Evolutionary conservation across 2,113 vertebrate species (phyloP).

Genomic region (Nerophis lumbriciformis): DNA sequence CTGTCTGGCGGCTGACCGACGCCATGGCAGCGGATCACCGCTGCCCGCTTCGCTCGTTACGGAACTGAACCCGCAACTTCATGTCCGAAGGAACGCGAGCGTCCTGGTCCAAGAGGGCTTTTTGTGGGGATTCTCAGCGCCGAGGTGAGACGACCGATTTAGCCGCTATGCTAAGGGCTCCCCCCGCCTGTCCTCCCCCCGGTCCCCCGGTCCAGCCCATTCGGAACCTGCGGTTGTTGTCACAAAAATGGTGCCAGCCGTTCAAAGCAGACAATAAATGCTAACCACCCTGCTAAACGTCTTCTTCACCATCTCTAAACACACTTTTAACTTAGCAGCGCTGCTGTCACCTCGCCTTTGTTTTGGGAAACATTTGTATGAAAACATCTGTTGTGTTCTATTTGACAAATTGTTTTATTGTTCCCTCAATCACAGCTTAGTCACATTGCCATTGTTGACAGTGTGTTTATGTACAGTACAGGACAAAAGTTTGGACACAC

Average conservation of each 20-base stretch:
- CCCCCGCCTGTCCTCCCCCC: not conserved
- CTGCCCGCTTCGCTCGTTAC: slow-evolving; percentile 41
- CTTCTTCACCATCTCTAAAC: not conserved
- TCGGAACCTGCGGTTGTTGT: not conserved
- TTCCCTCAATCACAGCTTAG: too few species aligned
- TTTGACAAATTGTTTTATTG: too few species aligned
- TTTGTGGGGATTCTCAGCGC: slow-evolving; percentile 68
- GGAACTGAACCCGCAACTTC: slow-evolving; percentile 55
- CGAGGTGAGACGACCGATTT: slow-evolving; percentile 66
- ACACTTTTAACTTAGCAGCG: not conserved
- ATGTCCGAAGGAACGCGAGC: slow-evolving; percentile 72
- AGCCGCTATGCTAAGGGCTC: slow-evolving; percentile 44
- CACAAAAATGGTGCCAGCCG: not conserved
- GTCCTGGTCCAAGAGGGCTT: slow-evolving; percentile 71
- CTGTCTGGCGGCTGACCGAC: slow-evolving; percentile 19
- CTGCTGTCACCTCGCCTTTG: not conserved
- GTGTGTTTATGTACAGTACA: too few species aligned
- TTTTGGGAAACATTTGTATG: not conserved
- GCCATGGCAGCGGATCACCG: slow-evolving; percentile 43
- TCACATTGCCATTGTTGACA: too few species aligned
- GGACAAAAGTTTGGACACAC: too few species aligned
- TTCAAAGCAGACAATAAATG: too few species aligned
- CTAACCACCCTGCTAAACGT: too few species aligned
- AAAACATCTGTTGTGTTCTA: too few species aligned
- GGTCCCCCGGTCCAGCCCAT: slow-evolving; percentile 14